Evolutionary conservation across 2,113 vertebrate species (phyloP).

Genomic region (Xiphias gladius): DNA sequence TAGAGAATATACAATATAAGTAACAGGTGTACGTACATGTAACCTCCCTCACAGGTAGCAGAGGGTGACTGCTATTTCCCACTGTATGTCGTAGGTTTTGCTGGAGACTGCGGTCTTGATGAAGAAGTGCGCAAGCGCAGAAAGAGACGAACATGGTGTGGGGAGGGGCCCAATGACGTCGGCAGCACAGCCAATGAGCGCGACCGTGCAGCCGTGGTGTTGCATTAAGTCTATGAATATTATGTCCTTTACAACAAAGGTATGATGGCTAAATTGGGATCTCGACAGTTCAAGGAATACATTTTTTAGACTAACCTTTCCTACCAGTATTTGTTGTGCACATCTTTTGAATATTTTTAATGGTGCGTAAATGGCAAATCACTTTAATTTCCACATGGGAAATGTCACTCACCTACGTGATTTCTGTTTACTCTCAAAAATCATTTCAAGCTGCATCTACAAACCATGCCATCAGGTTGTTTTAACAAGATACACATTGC

Average conservation of each 20-base stretch:
- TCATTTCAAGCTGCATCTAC: neutral
- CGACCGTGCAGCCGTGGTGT: neutral
- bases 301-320: neutral
- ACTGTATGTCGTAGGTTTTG: neutral
- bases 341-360: neutral
- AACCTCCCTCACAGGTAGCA: neutral
- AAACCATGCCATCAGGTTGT: neutral
- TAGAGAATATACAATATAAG: neutral
- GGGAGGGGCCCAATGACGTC: constrained; percentile 77
- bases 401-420: neutral
- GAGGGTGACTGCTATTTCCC: neutral
- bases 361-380: neutral
- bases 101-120: neutral
- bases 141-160: neutral
- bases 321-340: neutral
- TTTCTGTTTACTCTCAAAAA: neutral
- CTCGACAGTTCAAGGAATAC: no score
- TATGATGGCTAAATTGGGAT: no score
- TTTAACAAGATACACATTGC: neutral
- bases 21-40: constrained; percentile 44
- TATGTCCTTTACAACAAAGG: constrained; percentile 26
- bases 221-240: neutral
- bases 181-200: constrained; percentile 52
- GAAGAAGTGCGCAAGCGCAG: constrained; percentile 64
- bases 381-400: neutral